Base-by-base conservation (phyloP, 2,113 vertebrate genomes). In the Anolis carolinensis region DNA sequence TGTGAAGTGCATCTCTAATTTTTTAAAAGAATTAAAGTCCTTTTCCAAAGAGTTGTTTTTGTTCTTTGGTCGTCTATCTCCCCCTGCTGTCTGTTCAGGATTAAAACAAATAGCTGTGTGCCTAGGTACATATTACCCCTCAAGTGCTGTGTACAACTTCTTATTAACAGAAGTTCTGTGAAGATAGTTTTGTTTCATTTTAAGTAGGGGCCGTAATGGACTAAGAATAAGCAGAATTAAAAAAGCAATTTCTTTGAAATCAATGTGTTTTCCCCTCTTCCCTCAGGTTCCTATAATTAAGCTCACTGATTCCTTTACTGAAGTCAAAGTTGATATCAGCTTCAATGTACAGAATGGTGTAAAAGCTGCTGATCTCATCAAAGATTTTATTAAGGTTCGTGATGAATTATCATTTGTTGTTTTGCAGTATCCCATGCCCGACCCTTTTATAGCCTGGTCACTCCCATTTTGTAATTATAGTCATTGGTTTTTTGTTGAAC, bases 241-340 rank as follows among this genome's bases (percentile, higher is more conserved):
- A 86, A 79, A 44, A n/a, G 3, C 25, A 23, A 4, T 52, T 2
- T 9, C 14, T 71, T 7, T 8, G 55, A 50, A 21, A 86, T 90
- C 70, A 44, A 44, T 44, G 39, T 44, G 39, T 44, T 5, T 44
- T 44, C 5, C n/a, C 84, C 52, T 91, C 71, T 95, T 89, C 94
- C 90, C 87, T 44, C 91, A 99, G 99, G 99, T 99, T 87, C 98
- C 99, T 88, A 99, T 99, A 92, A 99, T 99, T 93, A 99, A 99
- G 93, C 96, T 99, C 94, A 99, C 98, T 11, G 99, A 99, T 96
- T 97, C 97, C 62, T 97, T 97, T 95, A 99, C 99, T 23, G 99
- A 99, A 93, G 99, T 99, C 87, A 99, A 99, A 96, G 98, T 99
- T 91, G 99, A 99, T 96, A 99, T 99, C 97, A 99, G 99, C 97